Percentiles rank a stretch among this genome's conserved stretches.
Evolutionary conservation across 2,888 invertebrate species (phyloP).

Genomic region (Chironomus riparius): DNA sequence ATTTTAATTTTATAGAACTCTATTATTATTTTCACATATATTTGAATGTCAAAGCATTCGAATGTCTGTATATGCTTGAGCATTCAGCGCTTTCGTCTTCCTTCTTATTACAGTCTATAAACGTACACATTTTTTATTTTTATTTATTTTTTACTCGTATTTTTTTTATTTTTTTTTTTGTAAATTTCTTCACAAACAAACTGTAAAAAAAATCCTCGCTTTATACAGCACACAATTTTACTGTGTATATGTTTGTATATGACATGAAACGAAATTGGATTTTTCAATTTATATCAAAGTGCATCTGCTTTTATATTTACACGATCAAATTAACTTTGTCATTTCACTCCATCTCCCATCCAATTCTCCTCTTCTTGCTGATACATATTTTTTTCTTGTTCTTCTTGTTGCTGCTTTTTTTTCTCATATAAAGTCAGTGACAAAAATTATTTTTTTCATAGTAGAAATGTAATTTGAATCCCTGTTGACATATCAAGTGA

Average conservation of each 20-base stretch:
- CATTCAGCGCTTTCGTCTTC: no score
- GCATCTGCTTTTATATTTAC: background rate
- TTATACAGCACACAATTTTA: no score
- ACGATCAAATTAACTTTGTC: slow-evolving; percentile 2
- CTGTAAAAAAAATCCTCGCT: background rate
- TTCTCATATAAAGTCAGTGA: no score
- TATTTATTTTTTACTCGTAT: background rate
- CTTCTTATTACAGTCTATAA: no score
- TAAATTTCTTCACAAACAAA: background rate
- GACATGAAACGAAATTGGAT: background rate
- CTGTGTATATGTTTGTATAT: background rate
- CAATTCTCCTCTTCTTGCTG: no score
- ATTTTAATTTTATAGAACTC: background rate
- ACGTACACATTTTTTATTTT: no score
- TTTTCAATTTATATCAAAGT: background rate
- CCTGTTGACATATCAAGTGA: no score
- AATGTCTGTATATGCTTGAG: background rate
- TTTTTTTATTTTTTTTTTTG: background rate
- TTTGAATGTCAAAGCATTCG: background rate
- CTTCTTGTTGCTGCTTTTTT: no score
- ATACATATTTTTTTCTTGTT: no score
- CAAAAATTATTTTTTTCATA: no score
- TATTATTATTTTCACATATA: background rate
- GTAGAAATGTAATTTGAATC: no score
- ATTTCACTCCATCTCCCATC: slow-evolving; percentile 4